phyloP scores from a whole-genome alignment of 2,888 invertebrate species.

The Cryptosula pallasiana region DNA sequence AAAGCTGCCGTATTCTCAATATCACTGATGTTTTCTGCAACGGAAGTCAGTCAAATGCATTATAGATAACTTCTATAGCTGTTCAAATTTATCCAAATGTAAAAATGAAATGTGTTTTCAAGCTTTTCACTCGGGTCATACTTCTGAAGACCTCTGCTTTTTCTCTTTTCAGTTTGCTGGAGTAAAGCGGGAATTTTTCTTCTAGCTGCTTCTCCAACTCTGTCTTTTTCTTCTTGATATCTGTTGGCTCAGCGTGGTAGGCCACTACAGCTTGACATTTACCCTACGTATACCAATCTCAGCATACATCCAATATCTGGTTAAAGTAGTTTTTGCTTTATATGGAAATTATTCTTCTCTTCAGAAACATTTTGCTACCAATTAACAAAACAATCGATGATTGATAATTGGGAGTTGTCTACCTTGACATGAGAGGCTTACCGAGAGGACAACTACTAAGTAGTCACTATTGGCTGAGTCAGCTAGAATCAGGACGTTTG shows the following conservation, averaged over 20 bases:
- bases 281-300: too few species aligned
- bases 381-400: too few species aligned
- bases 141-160: not conserved
- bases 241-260: not conserved
- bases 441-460: conserved; percentile 36
- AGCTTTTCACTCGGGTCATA: too few species aligned
- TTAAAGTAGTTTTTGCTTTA: too few species aligned
- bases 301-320: too few species aligned
- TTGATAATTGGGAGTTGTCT: too few species aligned
- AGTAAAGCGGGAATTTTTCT: not conserved
- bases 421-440: conserved; percentile 32
- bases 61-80: too few species aligned
- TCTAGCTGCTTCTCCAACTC: not conserved
- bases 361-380: too few species aligned
- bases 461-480: conserved; percentile 34
- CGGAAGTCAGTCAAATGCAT: too few species aligned
- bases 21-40: not conserved
- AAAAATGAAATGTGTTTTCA: too few species aligned
- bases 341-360: too few species aligned
- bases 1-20: conserved; percentile 7
- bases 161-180: not conserved
- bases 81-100: too few species aligned
- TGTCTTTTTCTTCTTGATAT: not conserved
- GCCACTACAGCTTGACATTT: not conserved
- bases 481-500: conserved; percentile 34